A percentile compares a stretch with the other conserved stretches of the same genome.
phyloP scores from a whole-genome alignment of 1,140 invertebrate species.

The Calephelis virginiensis region DNA sequence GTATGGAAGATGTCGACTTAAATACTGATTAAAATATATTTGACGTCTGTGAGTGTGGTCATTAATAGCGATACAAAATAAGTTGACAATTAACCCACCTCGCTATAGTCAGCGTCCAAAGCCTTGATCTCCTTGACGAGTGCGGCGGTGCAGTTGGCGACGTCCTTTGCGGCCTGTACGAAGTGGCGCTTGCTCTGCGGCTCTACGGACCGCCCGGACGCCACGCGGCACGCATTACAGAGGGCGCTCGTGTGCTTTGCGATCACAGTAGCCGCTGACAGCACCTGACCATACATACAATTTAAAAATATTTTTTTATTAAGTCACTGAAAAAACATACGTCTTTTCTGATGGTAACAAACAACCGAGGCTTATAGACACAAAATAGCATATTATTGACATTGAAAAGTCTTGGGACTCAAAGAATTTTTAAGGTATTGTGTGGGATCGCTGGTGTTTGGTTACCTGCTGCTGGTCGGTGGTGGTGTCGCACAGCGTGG shows the following conservation, averaged over 20 bases:
- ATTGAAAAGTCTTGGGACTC: no score
- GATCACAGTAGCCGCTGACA: slow-evolving; percentile 94
- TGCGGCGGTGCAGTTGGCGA: slow-evolving; percentile 96
- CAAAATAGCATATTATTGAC: no score
- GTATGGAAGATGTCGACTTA: no score
- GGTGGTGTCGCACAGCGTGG: slow-evolving; percentile 86
- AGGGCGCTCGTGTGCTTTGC: slow-evolving; percentile 97
- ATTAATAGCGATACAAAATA: neutral
- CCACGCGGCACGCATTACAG: slow-evolving; percentile 95
- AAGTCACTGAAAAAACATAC: no score
- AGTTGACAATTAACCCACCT: slow-evolving; percentile 69
- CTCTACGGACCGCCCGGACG: slow-evolving; percentile 94
- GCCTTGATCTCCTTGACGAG: slow-evolving; percentile 97
- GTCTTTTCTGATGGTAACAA: no score
- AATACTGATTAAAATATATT: no score
- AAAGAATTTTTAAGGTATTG: neutral
- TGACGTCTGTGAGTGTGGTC: neutral
- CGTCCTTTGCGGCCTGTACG: slow-evolving; percentile 97
- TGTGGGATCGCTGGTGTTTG: neutral
- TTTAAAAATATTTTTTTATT: no score
- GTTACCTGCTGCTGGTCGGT: slow-evolving; percentile 87
- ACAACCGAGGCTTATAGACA: no score
- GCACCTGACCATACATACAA: slow-evolving; percentile 76
- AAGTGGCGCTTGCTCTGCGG: slow-evolving; percentile 97
- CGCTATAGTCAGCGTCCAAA: slow-evolving; percentile 90